Base-by-base conservation (phyloP, 2,113 vertebrate species). In the Saimiri boliviensis region DNA sequence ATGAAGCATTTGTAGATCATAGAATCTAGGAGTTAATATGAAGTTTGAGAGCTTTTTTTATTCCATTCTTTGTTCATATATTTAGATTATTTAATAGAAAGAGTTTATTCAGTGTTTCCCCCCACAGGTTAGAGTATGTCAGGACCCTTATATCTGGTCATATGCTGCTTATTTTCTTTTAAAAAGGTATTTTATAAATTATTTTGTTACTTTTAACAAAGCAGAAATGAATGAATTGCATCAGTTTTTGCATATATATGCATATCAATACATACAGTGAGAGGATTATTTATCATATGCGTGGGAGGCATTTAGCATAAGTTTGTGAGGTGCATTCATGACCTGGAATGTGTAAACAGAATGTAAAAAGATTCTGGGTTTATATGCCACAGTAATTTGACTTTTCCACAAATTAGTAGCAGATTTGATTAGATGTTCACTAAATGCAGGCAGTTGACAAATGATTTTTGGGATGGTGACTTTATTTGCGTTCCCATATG, bases 51-150 rank as follows among this genome's bases (percentile, higher is more conserved):
- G 71, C 40, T 20, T 73, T 88, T 63, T 80, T 70, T 54, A 70
- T 56, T 76, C 56, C 35, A 42, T 42, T 88, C 95, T 93, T 86
- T 32, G 52, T 87, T 96, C 35, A 45, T 32, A 35, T 60, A 12
- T 6, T 95, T 71, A 76, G 32, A 73, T 35, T 40, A 88, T 84
- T 90, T 81, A 88, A 85, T n/a, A 89, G 60, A 96, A 96, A 70
- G 1, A 52, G 91, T 66, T 85, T 95, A 82, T 84, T 94, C 63
- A 66, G 2, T 3, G 8, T 37, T 82, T 71, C 2, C 13, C 58
- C 60, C 11, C 40, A 58, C 63, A 74, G 79, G 86, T 91, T 76
- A 47, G 17, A 92, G 27, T 86, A 60, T 92, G 45, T 56, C 8
- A 70, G 58, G 16, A 81, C 5, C 40, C 40, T 52, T 73, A 63